A percentile compares a stretch with the other conserved stretches of the same genome.
These are phyloP conservation scores for Rhabdomys dilectus DNA, from an alignment of 2,113 vertebrate genomes.

Conservation along the genomic window DNA sequence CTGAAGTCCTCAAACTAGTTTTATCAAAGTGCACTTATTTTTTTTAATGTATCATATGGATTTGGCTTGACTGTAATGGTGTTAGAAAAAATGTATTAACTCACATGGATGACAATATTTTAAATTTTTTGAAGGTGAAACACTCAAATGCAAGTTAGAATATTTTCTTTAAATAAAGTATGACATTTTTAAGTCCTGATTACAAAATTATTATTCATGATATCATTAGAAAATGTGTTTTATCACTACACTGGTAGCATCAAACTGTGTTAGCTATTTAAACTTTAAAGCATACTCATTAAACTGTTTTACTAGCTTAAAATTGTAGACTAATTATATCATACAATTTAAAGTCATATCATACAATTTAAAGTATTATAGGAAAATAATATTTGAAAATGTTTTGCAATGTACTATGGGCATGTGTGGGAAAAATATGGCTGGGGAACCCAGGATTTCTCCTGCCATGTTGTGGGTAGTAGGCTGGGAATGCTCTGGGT, in stretches of 20 bases:
- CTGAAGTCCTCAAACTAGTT: not conserved
- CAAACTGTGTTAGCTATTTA: slow-evolving; percentile 63
- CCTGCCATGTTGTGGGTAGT: too few relatives aligned
- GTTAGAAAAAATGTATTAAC: not conserved
- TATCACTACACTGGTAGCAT: not conserved
- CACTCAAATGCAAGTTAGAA: not conserved
- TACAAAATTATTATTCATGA: not conserved
- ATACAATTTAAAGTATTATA: slow-evolving; percentile 69
- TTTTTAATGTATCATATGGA: not conserved
- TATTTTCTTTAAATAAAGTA: not conserved
- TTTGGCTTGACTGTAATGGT: not conserved
- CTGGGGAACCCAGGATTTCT: too few relatives aligned
- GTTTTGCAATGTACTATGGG: slow-evolving; percentile 19
- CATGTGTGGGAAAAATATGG: too few relatives aligned
- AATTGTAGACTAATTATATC: slow-evolving; percentile 76
- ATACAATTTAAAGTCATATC: slow-evolving; percentile 70
- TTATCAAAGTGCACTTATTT: not conserved
- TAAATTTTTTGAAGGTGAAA: not conserved
- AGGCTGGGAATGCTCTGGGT: too few relatives aligned
- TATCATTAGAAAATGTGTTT: not conserved
- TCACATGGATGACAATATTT: not conserved
- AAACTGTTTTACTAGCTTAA: slow-evolving; percentile 72
- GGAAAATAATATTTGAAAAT: slow-evolving; percentile 66
- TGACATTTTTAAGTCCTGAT: not conserved
- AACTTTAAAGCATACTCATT: slow-evolving; percentile 74